Evolutionary conservation across 2,113 vertebrate genomes (phyloP).

Genomic region (Myiozetetes cayanensis): DNA sequence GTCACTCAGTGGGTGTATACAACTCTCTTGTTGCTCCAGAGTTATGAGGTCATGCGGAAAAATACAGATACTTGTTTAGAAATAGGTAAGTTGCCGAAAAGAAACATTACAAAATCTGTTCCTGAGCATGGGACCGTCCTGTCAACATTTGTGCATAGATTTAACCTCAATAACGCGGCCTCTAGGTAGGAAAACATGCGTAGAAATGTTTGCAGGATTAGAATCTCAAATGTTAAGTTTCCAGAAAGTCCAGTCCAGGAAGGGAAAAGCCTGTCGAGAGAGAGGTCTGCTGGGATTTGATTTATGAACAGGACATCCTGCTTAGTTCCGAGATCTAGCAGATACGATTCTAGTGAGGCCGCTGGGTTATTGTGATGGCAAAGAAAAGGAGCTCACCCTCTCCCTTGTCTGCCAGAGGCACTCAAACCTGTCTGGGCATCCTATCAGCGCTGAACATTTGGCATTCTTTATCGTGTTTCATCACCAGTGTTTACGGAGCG

Average conservation of each 20-base stretch:
- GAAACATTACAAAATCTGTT: not conserved
- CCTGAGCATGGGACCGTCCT: not conserved
- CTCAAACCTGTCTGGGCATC: slow-evolving; percentile 24
- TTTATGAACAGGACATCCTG: slow-evolving; percentile 67
- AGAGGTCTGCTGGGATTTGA: slow-evolving; percentile 60
- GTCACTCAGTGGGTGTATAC: not conserved
- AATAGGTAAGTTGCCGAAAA: not conserved
- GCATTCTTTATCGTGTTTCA: slow-evolving; percentile 14
- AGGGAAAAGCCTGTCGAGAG: slow-evolving; percentile 45
- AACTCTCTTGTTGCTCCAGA: not conserved
- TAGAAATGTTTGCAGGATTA: slow-evolving; percentile 22
- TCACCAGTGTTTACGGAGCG: not conserved
- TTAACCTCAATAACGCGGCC: not conserved
- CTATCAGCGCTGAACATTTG: slow-evolving; percentile 20
- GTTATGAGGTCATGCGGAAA: slow-evolving; percentile 28
- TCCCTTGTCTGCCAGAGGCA: slow-evolving; percentile 14
- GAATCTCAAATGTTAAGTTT: slow-evolving; percentile 39
- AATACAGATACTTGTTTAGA: slow-evolving; percentile 5
- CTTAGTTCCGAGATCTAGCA: slow-evolving; percentile 40
- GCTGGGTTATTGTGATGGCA: slow-evolving; percentile 45
- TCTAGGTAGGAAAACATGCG: not conserved
- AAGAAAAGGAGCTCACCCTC: slow-evolving; percentile 43
- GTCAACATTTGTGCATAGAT: not conserved
- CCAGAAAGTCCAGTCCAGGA: slow-evolving; percentile 61
- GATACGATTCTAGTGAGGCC: slow-evolving; percentile 5